Evolutionary conservation across 2,888 invertebrate genomes (phyloP).

Genomic region (Eupithecia exiguata): DNA sequence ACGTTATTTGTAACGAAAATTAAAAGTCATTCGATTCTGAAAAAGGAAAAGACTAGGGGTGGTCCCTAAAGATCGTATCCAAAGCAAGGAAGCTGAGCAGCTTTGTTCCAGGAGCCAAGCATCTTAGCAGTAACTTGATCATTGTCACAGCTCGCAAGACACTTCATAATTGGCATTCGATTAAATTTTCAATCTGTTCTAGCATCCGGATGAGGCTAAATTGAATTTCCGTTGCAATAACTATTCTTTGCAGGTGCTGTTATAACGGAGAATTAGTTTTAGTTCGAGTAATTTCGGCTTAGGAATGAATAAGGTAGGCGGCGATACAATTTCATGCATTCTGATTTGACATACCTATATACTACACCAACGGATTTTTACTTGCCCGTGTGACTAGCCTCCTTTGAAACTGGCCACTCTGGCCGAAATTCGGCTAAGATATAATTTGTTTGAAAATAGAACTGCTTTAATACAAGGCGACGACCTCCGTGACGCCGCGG

Average conservation of each 20-base stretch:
- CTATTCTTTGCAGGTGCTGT: constrained; percentile 37
- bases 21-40: not conserved
- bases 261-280: constrained; percentile 10
- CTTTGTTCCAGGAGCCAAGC: not conserved
- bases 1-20: too few species aligned
- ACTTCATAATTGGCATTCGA: constrained; percentile 62
- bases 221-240: constrained; percentile 62
- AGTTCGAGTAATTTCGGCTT: not conserved
- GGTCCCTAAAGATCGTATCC: not conserved
- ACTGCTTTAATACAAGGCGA: too few species aligned
- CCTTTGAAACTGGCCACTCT: too few species aligned
- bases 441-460: too few species aligned
- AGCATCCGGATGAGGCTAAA: constrained; percentile 57
- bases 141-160: constrained; percentile 21
- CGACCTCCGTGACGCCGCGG: too few species aligned
- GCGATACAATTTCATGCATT: not conserved
- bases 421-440: too few species aligned
- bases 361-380: not conserved
- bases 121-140: constrained; percentile 2
- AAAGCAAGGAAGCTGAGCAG: not conserved
- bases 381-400: too few species aligned
- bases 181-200: constrained; percentile 56
- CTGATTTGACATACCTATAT: not conserved
- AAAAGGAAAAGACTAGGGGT: not conserved
- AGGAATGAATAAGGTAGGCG: not conserved